Evolutionary conservation across 2,113 vertebrate species (phyloP).

Genomic region (Daboia siamensis): DNA sequence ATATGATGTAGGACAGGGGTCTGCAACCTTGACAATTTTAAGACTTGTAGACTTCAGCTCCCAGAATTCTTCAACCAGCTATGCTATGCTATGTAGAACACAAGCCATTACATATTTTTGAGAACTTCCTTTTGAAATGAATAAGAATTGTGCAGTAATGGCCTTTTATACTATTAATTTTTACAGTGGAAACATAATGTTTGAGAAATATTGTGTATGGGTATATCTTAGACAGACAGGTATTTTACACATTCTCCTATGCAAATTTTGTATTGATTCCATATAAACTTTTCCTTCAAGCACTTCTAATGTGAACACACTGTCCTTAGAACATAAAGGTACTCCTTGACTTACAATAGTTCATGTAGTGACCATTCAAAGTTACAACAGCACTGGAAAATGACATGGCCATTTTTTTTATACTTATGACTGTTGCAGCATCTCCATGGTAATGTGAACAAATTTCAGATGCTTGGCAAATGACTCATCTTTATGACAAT

Average conservation of each 20-base stretch:
- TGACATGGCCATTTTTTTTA: neutral
- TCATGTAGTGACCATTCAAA: neutral
- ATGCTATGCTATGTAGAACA: neutral
- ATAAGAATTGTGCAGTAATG: neutral
- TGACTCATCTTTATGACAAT: neutral
- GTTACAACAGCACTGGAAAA: neutral
- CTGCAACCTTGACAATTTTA: too few species aligned
- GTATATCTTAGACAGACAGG: neutral
- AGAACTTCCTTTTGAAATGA: neutral
- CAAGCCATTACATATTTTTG: conserved; percentile 29
- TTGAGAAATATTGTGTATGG: too few species aligned
- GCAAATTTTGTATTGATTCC: neutral
- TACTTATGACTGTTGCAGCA: neutral
- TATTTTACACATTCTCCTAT: neutral
- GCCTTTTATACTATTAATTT: neutral
- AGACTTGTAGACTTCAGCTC: too few species aligned
- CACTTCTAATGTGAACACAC: neutral
- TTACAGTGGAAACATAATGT: neutral
- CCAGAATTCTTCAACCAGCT: too few species aligned
- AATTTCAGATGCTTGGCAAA: neutral
- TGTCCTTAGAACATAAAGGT: conserved; percentile 31
- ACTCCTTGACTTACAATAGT: neutral
- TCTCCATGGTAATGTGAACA: neutral
- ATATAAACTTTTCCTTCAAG: neutral
- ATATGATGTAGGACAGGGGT: neutral